Evolutionary conservation across 2,888 invertebrate species (phyloP), one percentile per base, ranked within the genome.

Genomic region (Dicroscelio sp.): DNA sequence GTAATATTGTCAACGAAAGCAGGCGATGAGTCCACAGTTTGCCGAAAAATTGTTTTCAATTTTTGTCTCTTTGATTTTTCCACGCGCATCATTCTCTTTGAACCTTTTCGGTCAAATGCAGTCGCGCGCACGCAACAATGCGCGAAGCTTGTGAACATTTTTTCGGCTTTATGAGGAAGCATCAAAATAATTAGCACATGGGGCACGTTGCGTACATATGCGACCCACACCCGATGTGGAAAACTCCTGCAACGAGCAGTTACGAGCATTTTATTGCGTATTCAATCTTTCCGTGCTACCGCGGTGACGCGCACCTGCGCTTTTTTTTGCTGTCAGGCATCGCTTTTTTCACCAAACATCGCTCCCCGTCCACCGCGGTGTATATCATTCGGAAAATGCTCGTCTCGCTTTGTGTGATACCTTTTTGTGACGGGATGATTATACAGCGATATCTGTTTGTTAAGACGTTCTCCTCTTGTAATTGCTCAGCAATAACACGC

Each of bases 191-290:
- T 94, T 93, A 94, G 92, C 92, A 90, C 93, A 71, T 88, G 82
- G 89, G 86, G 83, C 90, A 84, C 80, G 67, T 65, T 65, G 85
- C 85, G 90, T 84, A 87, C 88, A 79, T 82, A 73, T 65, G 48
- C 83, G 65, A 73, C 86, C 76, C 86, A 75, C 67, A 76, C 60
- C 85, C 80, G 80, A 73, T 78, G 80, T 85, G 83, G 84, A 79
- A 86, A 85, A 75, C 83, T 83, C 87, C 35, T 65, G 48, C 79
- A n/a, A 73, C 73, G 76, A 83, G 75, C 83, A 83, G 86, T 88
- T 87, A 91, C 92, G 92, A 94, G 90, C 90, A 93, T 93, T 94
- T 94, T 94, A 94, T 94, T 94, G 92, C 93, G 90, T 93, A 93
- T 93, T 94, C 94, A 94, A 93, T 94, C 94, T 92, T 90, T 92